These are phyloP conservation scores for Tetragnatha versicolor DNA, from an alignment of 1,140 invertebrate genomes.

Conservation along the genomic window DNA sequence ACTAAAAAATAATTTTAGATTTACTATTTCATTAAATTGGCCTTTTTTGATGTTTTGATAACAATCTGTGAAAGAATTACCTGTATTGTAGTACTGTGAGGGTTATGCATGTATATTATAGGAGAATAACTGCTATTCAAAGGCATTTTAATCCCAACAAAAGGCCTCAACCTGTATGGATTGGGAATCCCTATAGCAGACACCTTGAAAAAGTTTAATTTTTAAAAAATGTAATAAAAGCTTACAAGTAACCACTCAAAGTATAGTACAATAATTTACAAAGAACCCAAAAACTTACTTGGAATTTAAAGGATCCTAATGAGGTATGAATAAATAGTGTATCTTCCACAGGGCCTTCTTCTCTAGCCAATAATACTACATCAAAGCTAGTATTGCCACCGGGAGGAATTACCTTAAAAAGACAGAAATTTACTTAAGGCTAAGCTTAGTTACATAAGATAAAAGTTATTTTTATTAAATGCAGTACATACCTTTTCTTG, in stretches of 20 bases:
- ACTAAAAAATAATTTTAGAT: slow-evolving; percentile 65
- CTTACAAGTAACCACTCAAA: too few relatives aligned
- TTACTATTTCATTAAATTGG: neutral
- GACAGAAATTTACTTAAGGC: neutral
- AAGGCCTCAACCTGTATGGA: slow-evolving; percentile 85
- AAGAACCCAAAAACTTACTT: slow-evolving; percentile 67
- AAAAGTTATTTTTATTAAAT: neutral
- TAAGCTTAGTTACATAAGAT: neutral
- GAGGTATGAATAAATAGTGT: slow-evolving; percentile 92
- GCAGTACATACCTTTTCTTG: slow-evolving; percentile 76
- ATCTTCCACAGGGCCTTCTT: slow-evolving; percentile 86
- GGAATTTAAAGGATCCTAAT: slow-evolving; percentile 82
- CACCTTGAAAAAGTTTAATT: slow-evolving; percentile 68
- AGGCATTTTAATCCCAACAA: slow-evolving; percentile 88
- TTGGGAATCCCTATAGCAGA: slow-evolving; percentile 83
- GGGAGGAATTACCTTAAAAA: slow-evolving; percentile 78
- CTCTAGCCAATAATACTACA: slow-evolving; percentile 91
- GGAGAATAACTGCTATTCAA: slow-evolving; percentile 90
- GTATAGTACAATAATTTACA: neutral
- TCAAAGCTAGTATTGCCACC: slow-evolving; percentile 93
- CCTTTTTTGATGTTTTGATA: neutral
- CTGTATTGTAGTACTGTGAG: slow-evolving; percentile 83
- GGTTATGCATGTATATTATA: slow-evolving; percentile 92
- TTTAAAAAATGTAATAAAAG: neutral
- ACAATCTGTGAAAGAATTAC: slow-evolving; percentile 65